Evolutionary conservation across 2,888 invertebrate genomes (phyloP).

Genomic region (Drosophila tripunctata): DNA sequence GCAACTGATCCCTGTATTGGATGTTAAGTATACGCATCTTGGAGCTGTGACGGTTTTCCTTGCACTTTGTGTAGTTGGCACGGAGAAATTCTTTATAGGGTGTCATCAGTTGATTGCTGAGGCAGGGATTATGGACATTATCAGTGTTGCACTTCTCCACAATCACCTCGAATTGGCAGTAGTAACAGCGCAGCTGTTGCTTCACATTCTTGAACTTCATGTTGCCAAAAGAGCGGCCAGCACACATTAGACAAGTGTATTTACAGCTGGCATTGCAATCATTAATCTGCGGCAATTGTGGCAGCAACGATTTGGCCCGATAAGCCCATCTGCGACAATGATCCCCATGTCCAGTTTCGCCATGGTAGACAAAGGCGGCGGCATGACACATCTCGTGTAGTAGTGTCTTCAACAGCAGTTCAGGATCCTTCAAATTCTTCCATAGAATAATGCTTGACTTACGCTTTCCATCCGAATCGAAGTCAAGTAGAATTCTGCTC

Average conservation of each 20-base stretch:
- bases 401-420: conserved; percentile 38
- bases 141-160: conserved; percentile 39
- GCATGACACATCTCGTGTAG: conserved; percentile 71
- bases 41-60: conserved; percentile 32
- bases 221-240: conserved; percentile 43
- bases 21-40: conserved; percentile 53
- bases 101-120: conserved; percentile 38
- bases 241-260: conserved; percentile 56
- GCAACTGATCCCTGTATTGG: conserved; percentile 26
- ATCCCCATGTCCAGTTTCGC: conserved; percentile 65
- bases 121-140: conserved; percentile 24
- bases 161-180: conserved; percentile 63
- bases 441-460: conserved; percentile 34
- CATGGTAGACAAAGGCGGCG: conserved; percentile 59
- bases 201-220: conserved; percentile 30
- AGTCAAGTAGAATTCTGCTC: conserved; percentile 22
- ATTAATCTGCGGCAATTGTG: conserved; percentile 48
- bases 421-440: conserved; percentile 32
- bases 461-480: conserved; percentile 40
- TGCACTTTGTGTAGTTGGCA: conserved; percentile 35
- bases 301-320: conserved; percentile 50
- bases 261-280: conserved; percentile 46
- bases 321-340: conserved; percentile 59
- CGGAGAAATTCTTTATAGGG: conserved; percentile 50
- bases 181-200: conserved; percentile 51